A percentile compares a stretch with the other conserved stretches of the same genome.
Conservation (phyloP, 2,888 invertebrate species). For the Cybosia mesomella region DNA sequence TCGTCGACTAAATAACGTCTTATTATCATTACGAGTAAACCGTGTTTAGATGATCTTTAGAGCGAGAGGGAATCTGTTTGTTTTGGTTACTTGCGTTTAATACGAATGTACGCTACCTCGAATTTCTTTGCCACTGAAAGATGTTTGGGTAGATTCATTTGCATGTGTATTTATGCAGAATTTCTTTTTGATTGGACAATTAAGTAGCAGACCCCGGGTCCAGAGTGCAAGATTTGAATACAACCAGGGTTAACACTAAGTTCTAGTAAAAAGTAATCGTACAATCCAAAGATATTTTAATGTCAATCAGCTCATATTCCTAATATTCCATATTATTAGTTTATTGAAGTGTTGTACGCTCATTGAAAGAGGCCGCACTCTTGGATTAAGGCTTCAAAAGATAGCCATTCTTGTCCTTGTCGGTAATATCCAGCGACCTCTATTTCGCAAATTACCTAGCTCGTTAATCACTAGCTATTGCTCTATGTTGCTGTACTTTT, state of each 20-base stretch:
- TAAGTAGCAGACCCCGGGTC: too few species aligned
- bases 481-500: conserved; percentile 25
- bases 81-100: conserved; percentile 23
- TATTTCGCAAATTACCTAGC: conserved; percentile 59
- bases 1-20: conserved; percentile 35
- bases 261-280: too few species aligned
- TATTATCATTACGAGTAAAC: conserved; percentile 44
- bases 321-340: not conserved
- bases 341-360: not conserved
- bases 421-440: conserved; percentile 52
- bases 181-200: not conserved
- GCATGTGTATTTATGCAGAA: not conserved
- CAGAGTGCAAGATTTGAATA: too few species aligned
- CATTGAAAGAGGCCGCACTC: not conserved
- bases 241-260: too few species aligned
- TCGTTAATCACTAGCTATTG: conserved; percentile 59
- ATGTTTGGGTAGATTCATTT: not conserved
- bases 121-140: not conserved
- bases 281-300: too few species aligned
- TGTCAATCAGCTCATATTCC: too few species aligned
- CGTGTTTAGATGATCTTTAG: conserved; percentile 33
- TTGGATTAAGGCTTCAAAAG: conserved; percentile 45
- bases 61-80: conserved; percentile 21
- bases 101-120: conserved; percentile 3
- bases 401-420: conserved; percentile 41